Conservation (phyloP, 2,113 vertebrate species). For the Pan paniscus region DNA sequence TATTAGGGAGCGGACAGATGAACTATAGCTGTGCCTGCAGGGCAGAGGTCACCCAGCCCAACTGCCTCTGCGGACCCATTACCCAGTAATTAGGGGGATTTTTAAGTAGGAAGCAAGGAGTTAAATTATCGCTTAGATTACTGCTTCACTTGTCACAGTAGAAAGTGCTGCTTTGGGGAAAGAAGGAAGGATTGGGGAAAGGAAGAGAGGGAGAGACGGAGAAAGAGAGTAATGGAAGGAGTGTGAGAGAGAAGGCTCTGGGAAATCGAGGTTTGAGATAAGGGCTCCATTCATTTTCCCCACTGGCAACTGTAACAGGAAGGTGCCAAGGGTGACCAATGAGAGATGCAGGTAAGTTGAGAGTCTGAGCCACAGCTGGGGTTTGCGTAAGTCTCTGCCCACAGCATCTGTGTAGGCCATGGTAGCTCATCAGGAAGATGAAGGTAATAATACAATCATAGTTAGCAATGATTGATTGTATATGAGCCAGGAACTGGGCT, state of each 20-base stretch:
- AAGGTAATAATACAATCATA: background rate
- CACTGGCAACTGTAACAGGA: background rate
- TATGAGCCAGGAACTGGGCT: background rate
- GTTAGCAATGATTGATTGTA: background rate
- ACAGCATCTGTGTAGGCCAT: background rate
- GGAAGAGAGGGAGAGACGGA: slow-evolving; percentile 19
- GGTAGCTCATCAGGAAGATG: background rate
- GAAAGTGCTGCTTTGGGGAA: slow-evolving; percentile 81
- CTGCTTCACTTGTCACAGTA: slow-evolving; percentile 92
- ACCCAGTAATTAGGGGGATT: slow-evolving; percentile 96
- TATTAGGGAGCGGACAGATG: slow-evolving; percentile 92
- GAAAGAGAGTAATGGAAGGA: slow-evolving; percentile 33
- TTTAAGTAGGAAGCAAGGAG: slow-evolving; percentile 95
- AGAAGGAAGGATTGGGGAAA: slow-evolving; percentile 34
- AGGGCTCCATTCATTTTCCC: background rate
- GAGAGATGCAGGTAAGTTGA: background rate
- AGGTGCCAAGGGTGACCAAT: background rate
- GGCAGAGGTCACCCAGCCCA: slow-evolving; percentile 91
- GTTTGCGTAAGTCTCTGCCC: background rate
- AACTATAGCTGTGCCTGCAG: slow-evolving; percentile 86
- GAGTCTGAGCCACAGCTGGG: background rate
- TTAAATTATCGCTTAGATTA: slow-evolving; percentile 97
- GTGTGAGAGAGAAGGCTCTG: background rate
- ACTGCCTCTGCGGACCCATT: slow-evolving; percentile 91
- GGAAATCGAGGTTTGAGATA: background rate